A percentile compares a stretch with the other conserved stretches of the same genome.
phyloP scores from a whole-genome alignment of 2,888 invertebrate species.

The Chloroclysta siterata region DNA sequence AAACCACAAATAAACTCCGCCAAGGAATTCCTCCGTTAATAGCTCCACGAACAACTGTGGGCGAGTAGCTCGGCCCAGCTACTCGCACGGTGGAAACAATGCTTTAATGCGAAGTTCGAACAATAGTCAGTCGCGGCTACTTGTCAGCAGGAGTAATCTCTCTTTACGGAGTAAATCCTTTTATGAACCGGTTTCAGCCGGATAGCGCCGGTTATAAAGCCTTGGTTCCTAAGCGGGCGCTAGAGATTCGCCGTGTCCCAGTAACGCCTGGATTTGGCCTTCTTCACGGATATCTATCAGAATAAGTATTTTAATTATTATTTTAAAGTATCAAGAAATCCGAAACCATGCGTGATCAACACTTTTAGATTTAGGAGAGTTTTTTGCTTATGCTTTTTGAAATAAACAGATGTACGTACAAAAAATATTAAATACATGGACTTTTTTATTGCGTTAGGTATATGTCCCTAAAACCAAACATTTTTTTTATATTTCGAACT shows the following conservation, averaged over 20 bases:
- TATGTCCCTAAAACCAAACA: no score
- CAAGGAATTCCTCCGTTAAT: background rate
- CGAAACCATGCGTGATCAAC: no score
- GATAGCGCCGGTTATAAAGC: conserved; percentile 32
- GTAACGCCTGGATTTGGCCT: background rate
- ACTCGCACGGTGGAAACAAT: conserved; percentile 10
- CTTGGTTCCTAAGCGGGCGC: conserved; percentile 27
- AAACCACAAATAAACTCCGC: background rate
- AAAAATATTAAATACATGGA: no score
- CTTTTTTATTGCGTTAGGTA: no score
- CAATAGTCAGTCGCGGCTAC: conserved; percentile 58
- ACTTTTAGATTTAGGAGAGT: no score
- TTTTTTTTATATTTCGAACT: no score
- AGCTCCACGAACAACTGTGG: background rate
- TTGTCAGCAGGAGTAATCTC: conserved; percentile 66
- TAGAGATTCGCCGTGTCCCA: background rate
- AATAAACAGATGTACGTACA: no score
- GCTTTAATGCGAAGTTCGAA: conserved; percentile 52
- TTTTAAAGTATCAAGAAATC: no score
- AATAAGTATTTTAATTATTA: no score
- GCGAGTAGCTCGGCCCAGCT: conserved; percentile 4
- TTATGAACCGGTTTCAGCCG: conserved; percentile 42
- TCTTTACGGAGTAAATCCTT: conserved; percentile 50
- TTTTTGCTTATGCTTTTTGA: no score
- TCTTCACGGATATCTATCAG: background rate